These are phyloP conservation scores for Aphidius ervi DNA, from an alignment of 1,140 invertebrate genomes.

Conservation along the genomic window DNA sequence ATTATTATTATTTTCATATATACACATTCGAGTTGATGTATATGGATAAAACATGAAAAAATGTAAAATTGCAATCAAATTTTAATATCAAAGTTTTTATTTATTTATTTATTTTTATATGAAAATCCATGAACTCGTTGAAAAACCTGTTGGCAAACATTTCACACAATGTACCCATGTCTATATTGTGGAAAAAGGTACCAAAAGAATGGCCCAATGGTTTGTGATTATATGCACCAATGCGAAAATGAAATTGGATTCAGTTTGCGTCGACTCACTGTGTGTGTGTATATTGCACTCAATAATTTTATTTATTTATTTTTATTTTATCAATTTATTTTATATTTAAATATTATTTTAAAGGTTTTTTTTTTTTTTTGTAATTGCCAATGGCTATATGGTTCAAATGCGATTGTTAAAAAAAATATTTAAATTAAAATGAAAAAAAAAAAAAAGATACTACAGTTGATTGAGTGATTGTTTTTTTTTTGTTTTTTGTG, in stretches of 20 bases:
- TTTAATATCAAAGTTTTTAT: conserved; percentile 1
- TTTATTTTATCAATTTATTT: too few species aligned
- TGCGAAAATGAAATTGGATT: conserved; percentile 5
- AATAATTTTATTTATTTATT: too few species aligned
- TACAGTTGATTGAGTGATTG: too few species aligned
- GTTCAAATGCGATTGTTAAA: too few species aligned
- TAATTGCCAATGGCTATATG: too few species aligned
- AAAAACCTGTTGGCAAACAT: conserved; percentile 12
- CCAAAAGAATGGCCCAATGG: background rate
- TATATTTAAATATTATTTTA: too few species aligned
- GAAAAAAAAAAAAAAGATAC: too few species aligned
- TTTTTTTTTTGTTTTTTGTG: too few species aligned
- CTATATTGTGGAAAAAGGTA: background rate
- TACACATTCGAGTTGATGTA: background rate
- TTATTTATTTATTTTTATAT: background rate
- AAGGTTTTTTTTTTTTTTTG: too few species aligned
- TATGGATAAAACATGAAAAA: background rate
- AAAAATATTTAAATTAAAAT: too few species aligned
- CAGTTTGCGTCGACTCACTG: background rate
- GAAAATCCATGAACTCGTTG: conserved; percentile 2
- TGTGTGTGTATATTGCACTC: too few species aligned
- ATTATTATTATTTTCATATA: background rate
- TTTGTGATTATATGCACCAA: conserved; percentile 1
- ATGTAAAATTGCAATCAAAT: background rate
- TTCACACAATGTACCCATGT: background rate